phyloP scores from a whole-genome alignment of 2,113 vertebrate species.

The Hucho hucho region DNA sequence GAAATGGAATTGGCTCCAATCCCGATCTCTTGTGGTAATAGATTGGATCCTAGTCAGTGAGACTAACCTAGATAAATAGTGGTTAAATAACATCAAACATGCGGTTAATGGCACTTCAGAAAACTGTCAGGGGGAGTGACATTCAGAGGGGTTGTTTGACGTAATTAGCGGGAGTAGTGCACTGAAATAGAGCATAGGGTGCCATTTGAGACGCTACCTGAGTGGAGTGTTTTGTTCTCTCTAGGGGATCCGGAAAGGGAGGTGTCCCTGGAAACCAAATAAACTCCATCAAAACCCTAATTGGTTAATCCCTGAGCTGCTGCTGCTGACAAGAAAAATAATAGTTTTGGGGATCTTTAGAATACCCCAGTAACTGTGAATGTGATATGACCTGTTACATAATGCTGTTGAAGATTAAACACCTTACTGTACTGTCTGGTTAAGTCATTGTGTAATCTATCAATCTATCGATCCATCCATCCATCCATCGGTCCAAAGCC shows the following conservation, averaged over 20 bases:
- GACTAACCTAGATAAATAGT: too few species aligned
- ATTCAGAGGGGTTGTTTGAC: conserved; percentile 52
- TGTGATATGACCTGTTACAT: conserved; percentile 29
- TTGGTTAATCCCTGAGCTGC: conserved; percentile 60
- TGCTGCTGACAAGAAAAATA: conserved; percentile 58
- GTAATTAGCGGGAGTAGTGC: conserved; percentile 54
- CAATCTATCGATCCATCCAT: neutral
- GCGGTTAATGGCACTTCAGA: conserved; percentile 4
- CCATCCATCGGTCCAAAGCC: too few species aligned
- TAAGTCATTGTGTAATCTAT: conserved; percentile 1
- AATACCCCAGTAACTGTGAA: conserved; percentile 30
- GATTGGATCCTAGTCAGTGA: too few species aligned
- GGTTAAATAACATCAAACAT: neutral
- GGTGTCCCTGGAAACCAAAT: conserved; percentile 74
- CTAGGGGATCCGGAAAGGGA: conserved; percentile 57
- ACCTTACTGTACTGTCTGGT: neutral
- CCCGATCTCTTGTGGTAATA: too few species aligned
- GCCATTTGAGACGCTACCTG: conserved; percentile 35
- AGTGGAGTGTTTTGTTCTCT: conserved; percentile 42
- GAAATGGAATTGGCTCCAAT: too few species aligned
- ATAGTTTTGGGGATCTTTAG: conserved; percentile 48
- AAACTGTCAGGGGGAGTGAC: neutral
- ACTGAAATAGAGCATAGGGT: conserved; percentile 52
- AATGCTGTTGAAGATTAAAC: conserved; percentile 16
- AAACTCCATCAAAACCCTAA: conserved; percentile 55